phyloP scores from a whole-genome alignment of 1,140 invertebrate species.

The Coboldia fuscipes region DNA sequence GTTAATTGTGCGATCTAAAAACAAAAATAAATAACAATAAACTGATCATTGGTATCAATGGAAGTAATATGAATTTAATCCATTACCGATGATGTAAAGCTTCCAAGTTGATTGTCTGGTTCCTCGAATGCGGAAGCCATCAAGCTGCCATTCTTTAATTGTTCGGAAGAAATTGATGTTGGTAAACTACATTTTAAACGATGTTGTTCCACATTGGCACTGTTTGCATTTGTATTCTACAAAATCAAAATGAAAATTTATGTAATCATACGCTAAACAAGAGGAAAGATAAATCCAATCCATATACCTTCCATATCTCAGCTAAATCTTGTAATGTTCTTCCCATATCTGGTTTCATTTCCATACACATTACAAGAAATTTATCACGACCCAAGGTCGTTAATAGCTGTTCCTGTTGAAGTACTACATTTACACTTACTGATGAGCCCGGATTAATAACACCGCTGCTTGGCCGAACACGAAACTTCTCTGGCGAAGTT shows the following conservation, averaged over 20 bases:
- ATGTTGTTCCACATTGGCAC: constrained; percentile 1
- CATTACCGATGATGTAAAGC: not conserved
- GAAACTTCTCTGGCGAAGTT: constrained; percentile 61
- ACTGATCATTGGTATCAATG: not conserved
- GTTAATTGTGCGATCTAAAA: not conserved
- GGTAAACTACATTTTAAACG: constrained; percentile 1
- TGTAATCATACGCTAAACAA: not conserved
- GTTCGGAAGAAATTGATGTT: not conserved
- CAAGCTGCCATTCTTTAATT: not conserved
- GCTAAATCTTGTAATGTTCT: not conserved
- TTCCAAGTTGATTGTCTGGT: not conserved
- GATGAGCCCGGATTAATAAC: constrained; percentile 33
- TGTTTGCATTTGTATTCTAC: not conserved
- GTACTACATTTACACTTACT: constrained; percentile 7
- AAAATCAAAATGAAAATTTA: not conserved
- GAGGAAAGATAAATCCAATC: not conserved
- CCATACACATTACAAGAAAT: constrained; percentile 16
- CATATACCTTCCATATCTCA: constrained; percentile 2
- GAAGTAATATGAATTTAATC: not conserved
- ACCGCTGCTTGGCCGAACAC: constrained; percentile 68
- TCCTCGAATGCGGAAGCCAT: no score
- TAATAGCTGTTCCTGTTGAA: constrained; percentile 12
- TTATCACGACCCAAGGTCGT: constrained; percentile 13
- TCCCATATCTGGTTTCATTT: not conserved
- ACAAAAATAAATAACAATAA: not conserved